A percentile compares a stretch with the other conserved stretches of the same genome.
phyloP scores from a whole-genome alignment of 1,140 invertebrate species.

The Pachypeltis micranthus region DNA sequence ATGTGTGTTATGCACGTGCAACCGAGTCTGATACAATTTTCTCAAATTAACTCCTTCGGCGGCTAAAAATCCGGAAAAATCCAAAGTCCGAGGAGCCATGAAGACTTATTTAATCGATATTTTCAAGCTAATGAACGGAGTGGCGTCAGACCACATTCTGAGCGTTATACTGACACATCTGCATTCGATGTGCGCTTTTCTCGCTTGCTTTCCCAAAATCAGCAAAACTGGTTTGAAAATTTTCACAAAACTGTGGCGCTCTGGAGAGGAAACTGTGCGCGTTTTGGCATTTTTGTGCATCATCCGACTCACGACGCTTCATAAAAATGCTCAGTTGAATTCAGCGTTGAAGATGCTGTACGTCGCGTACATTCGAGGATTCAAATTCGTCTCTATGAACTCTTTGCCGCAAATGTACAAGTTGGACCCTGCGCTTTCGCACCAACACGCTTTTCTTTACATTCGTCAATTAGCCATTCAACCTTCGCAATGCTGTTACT shows the following conservation, averaged over 20 bases:
- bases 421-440: conserved; percentile 65
- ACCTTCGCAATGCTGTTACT: conserved; percentile 84
- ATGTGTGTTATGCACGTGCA: conserved; percentile 73
- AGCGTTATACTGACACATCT: conserved; percentile 74
- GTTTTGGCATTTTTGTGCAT: conserved; percentile 79
- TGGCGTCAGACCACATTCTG: conserved; percentile 65
- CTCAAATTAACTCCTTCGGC: conserved; percentile 48
- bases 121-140: conserved; percentile 52
- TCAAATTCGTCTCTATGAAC: conserved; percentile 81
- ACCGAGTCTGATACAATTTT: conserved; percentile 55
- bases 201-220: conserved; percentile 50
- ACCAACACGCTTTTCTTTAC: conserved; percentile 89
- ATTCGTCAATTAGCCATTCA: conserved; percentile 94
- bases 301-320: conserved; percentile 60
- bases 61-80: conserved; percentile 44
- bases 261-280: conserved; percentile 69
- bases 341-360: conserved; percentile 81
- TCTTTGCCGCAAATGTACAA: conserved; percentile 75
- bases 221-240: conserved; percentile 66
- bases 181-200: conserved; percentile 70
- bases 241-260: conserved; percentile 68
- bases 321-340: conserved; percentile 53
- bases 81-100: conserved; percentile 55
- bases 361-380: conserved; percentile 83
- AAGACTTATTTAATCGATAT: conserved; percentile 63